phyloP scores from a whole-genome alignment of 2,888 invertebrate genomes.

The Pasiphila rectangulata region DNA sequence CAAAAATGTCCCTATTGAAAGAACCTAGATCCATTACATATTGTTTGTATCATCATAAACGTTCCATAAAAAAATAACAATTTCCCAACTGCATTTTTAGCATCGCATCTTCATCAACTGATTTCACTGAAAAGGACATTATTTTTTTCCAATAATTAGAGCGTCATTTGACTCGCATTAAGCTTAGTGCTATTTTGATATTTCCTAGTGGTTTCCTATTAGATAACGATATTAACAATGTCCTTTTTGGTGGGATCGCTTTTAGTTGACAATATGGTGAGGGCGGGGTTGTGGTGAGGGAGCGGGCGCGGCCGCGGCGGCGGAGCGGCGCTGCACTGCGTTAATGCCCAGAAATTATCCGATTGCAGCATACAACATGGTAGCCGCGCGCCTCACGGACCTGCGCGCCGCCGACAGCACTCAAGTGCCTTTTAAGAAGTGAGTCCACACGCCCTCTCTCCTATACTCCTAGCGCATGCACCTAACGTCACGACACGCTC shows the following conservation, averaged over 20 bases:
- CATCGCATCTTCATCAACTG: constrained; percentile 34
- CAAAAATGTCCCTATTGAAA: no score
- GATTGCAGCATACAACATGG: constrained; percentile 98
- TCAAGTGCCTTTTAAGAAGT: constrained; percentile 99
- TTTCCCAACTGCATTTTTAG: constrained; percentile 18
- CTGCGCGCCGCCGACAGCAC: constrained; percentile 96
- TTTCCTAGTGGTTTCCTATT: not conserved
- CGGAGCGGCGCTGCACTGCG: constrained; percentile 56
- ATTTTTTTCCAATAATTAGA: constrained; percentile 13
- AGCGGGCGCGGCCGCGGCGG: constrained; percentile 40
- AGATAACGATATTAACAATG: constrained; percentile 17
- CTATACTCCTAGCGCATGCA: not conserved
- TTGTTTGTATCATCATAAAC: no score
- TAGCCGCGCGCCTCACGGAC: constrained; percentile 97
- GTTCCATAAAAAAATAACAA: not conserved
- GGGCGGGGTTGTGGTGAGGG: constrained; percentile 45
- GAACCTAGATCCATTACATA: no score
- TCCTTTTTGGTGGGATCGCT: constrained; percentile 47
- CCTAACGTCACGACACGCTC: not conserved
- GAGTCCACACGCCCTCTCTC: constrained; percentile 72
- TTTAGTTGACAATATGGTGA: constrained; percentile 79
- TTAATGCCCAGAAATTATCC: constrained; percentile 84
- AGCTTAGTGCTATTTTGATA: constrained; percentile 26
- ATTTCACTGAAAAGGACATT: constrained; percentile 31
- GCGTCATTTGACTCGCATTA: constrained; percentile 15